These are phyloP conservation scores for Plagiodera versicolora DNA, from an alignment of 2,888 invertebrate genomes.

Conservation along the genomic window DNA sequence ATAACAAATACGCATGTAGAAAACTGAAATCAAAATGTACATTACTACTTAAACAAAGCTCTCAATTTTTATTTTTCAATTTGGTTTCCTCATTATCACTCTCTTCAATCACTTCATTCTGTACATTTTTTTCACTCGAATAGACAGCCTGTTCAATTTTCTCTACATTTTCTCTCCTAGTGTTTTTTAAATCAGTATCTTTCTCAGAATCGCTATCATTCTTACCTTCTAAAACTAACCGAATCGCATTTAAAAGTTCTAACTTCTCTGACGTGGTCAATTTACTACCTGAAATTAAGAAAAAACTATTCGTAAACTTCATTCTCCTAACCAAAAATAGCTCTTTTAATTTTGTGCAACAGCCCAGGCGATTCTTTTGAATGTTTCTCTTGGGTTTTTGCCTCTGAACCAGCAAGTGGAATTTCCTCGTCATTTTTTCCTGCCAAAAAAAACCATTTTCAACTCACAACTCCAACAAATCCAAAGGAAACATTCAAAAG, in stretches of 20 bases:
- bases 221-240: slow-evolving; percentile 62
- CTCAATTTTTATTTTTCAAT: slow-evolving; percentile 52
- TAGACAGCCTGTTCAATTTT: slow-evolving; percentile 15
- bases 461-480: slow-evolving; percentile 15
- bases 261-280: slow-evolving; percentile 60
- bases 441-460: slow-evolving; percentile 53
- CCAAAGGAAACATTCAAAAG: slow-evolving; percentile 40
- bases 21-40: slow-evolving; percentile 2
- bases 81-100: slow-evolving; percentile 43
- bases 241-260: slow-evolving; percentile 63
- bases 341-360: slow-evolving; percentile 62
- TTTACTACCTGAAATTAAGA: slow-evolving; percentile 61
- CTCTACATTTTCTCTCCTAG: slow-evolving; percentile 33
- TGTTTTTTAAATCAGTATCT: slow-evolving; percentile 32
- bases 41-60: slow-evolving; percentile 4
- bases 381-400: slow-evolving; percentile 56
- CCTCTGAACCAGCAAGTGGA: slow-evolving; percentile 57
- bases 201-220: slow-evolving; percentile 26
- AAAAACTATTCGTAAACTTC: no score
- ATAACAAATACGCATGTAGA: slow-evolving; percentile 10
- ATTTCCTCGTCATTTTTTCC: slow-evolving; percentile 50
- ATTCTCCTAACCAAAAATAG: slow-evolving; percentile 62
- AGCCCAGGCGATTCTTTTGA: slow-evolving; percentile 56
- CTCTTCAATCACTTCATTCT: slow-evolving; percentile 28
- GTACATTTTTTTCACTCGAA: slow-evolving; percentile 14